Conservation (phyloP, 2,113 vertebrate genomes). For the Pollimyrus isidori region DNA sequence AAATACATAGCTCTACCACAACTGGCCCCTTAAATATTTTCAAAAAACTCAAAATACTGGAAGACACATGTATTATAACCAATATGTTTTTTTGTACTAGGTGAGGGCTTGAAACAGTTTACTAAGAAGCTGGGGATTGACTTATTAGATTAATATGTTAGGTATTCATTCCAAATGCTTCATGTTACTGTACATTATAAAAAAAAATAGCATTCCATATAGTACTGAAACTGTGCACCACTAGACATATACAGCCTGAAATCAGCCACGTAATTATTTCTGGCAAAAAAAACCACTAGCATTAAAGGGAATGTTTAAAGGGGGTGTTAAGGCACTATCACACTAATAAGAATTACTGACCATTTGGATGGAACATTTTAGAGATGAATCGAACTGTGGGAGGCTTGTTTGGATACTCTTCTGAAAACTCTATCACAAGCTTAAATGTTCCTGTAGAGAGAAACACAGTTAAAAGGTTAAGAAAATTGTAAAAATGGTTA, state of each 20-base stretch:
- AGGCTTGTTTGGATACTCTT: conserved; percentile 99
- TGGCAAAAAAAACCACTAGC: not conserved
- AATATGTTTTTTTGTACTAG: not conserved
- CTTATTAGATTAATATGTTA: not conserved
- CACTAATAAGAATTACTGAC: conserved; percentile 57
- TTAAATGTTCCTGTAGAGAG: conserved; percentile 88
- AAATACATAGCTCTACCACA: not conserved
- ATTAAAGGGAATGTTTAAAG: not conserved
- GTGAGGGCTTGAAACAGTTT: not conserved
- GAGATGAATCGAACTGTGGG: conserved; percentile 97
- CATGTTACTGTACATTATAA: not conserved
- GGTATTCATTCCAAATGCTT: not conserved
- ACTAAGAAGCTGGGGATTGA: not conserved
- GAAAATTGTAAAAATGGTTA: conserved; percentile 33
- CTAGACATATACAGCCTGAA: not conserved
- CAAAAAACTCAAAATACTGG: not conserved
- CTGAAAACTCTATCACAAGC: conserved; percentile 98
- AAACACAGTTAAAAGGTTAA: conserved; percentile 24
- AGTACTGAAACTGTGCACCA: not conserved
- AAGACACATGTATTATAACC: not conserved
- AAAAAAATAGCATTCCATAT: not conserved
- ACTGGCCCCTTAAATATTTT: not conserved
- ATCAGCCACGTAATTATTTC: not conserved
- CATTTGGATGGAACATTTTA: conserved; percentile 99
- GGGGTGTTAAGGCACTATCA: not conserved